Evolutionary conservation across 1,140 invertebrate genomes (phyloP).

Genomic region (Cyrtorhinus lividipennis): DNA sequence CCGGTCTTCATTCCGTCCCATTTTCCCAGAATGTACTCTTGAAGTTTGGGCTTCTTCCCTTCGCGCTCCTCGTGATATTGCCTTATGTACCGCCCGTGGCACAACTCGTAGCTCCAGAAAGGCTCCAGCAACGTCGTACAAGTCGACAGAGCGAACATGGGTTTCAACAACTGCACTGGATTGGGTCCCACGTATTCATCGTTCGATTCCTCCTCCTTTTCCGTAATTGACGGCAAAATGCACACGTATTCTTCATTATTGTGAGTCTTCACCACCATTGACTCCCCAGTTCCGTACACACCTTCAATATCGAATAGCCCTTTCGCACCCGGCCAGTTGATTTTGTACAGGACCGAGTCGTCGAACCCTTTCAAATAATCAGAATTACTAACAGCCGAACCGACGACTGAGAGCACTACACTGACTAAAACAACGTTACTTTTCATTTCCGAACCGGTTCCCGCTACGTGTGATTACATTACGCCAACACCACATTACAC

Average conservation of each 20-base stretch:
- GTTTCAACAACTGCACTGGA: constrained; percentile 58
- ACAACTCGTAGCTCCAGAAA: constrained; percentile 96
- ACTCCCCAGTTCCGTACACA: constrained; percentile 26
- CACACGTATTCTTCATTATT: constrained; percentile 44
- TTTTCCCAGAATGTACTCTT: constrained; percentile 68
- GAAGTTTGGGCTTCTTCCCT: constrained; percentile 60
- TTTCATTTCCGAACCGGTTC: no score
- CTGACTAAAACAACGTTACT: no score
- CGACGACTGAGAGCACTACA: no score
- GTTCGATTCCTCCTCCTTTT: constrained; percentile 35
- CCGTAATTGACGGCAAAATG: constrained; percentile 48
- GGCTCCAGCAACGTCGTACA: constrained; percentile 73
- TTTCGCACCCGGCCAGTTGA: constrained; percentile 53
- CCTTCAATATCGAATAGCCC: background rate
- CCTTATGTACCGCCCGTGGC: constrained; percentile 75
- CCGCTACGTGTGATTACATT: no score
- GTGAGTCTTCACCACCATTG: constrained; percentile 33
- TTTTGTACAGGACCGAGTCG: constrained; percentile 63
- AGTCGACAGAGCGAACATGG: constrained; percentile 50
- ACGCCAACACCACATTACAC: no score
- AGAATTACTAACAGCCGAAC: constrained; percentile 4
- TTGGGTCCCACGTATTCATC: constrained; percentile 34
- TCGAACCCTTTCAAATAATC: constrained; percentile 58
- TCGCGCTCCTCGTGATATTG: constrained; percentile 94
- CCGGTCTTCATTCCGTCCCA: constrained; percentile 42